phyloP scores from a whole-genome alignment of 2,888 invertebrate species.

The Bellardia bayeri region DNA sequence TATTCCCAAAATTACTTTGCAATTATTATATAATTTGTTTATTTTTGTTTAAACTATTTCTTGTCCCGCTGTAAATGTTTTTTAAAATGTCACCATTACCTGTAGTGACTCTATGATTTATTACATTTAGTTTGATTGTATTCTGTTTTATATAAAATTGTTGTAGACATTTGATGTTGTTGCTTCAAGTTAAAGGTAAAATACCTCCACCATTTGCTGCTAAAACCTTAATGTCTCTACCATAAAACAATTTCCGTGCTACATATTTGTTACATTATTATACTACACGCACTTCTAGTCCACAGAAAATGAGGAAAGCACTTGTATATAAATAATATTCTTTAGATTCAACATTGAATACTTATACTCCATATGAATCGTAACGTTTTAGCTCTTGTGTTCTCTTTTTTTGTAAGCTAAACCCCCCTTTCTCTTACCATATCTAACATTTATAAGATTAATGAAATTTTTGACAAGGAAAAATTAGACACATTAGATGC shows the following conservation, averaged over 20 bases:
- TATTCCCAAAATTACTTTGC: no score
- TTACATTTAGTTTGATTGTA: slow-evolving; percentile 29
- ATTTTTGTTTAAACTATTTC: neutral
- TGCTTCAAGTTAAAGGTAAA: slow-evolving; percentile 16
- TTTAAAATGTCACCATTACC: neutral
- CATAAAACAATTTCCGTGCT: slow-evolving; percentile 67
- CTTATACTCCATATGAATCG: neutral
- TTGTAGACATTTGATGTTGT: slow-evolving; percentile 41
- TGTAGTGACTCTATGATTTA: neutral
- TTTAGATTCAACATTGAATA: slow-evolving; percentile 4
- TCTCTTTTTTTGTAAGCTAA: neutral
- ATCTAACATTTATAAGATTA: slow-evolving; percentile 77
- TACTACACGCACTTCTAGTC: slow-evolving; percentile 49
- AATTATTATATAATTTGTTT: no score
- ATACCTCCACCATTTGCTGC: slow-evolving; percentile 4
- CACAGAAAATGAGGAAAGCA: neutral
- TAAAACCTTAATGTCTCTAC: slow-evolving; percentile 52
- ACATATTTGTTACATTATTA: slow-evolving; percentile 74
- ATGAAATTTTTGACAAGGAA: slow-evolving; percentile 83
- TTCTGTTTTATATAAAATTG: neutral
- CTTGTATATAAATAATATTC: slow-evolving; percentile 3
- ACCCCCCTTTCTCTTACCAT: slow-evolving; percentile 1
- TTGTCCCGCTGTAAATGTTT: neutral
- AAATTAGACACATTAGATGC: slow-evolving; percentile 80
- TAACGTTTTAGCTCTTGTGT: neutral